Evolutionary conservation across 37 sponge, comb jelly and placozoan genomes (phyloP).

Genomic region (Halisarca cf. caerulea): DNA sequence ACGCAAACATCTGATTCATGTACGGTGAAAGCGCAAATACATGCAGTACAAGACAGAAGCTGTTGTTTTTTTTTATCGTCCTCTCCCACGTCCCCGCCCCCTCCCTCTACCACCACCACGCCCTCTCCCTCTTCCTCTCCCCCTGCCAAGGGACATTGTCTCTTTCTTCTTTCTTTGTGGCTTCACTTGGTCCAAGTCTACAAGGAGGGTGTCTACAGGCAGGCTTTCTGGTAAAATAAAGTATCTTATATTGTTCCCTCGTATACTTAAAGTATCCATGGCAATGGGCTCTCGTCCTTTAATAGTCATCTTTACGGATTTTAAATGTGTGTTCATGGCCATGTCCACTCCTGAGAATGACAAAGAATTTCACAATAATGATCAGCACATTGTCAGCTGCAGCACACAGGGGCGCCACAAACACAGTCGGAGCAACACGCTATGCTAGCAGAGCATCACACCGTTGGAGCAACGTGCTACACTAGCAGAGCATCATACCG

Average conservation of each 20-base stretch:
- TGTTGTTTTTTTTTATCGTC: too few relatives aligned
- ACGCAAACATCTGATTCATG: too few relatives aligned
- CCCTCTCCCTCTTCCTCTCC: constrained; percentile 25
- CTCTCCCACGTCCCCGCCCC: constrained; percentile 26
- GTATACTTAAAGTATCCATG: constrained; percentile 88
- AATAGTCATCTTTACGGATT: constrained; percentile 97
- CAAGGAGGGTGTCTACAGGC: constrained; percentile 91
- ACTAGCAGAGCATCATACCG: too few relatives aligned
- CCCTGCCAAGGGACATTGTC: neutral
- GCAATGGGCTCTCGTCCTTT: constrained; percentile 89
- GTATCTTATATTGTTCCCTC: constrained; percentile 97
- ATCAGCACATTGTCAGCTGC: too few relatives aligned
- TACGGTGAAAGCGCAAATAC: too few relatives aligned
- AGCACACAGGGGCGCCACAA: too few relatives aligned
- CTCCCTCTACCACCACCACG: neutral
- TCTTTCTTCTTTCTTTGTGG: constrained; percentile 5
- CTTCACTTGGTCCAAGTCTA: constrained; percentile 49
- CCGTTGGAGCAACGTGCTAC: too few relatives aligned
- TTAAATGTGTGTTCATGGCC: constrained; percentile 98
- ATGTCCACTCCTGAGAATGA: constrained; percentile 98
- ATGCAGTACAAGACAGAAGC: too few relatives aligned
- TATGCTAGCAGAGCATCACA: too few relatives aligned
- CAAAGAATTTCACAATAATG: too few relatives aligned
- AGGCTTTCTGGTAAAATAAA: constrained; percentile 94
- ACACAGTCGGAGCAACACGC: too few relatives aligned